Base-by-base conservation (phyloP, 1,140 invertebrate genomes). In the Chlorops oryzae region DNA sequence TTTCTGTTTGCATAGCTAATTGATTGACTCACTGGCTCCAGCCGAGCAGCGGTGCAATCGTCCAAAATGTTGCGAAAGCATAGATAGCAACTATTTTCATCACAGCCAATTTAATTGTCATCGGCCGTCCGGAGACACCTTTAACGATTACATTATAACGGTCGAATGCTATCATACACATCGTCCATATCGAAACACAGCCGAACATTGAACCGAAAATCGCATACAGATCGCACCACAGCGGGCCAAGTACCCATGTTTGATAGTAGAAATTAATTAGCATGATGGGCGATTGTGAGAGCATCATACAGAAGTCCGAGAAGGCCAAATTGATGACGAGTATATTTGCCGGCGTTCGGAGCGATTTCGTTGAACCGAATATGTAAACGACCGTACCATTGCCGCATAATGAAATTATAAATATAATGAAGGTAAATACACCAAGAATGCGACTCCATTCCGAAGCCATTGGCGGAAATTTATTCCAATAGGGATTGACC, bases 341-440 rank as follows among this genome's bases (percentile, higher is more conserved):
- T 47, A 92, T 70, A 72, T 93, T 93, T 48, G 88, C 88, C 12
- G 90, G 89, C 15, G 87, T 89, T 57, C 87, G 80, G 2, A 92
- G 78, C 37, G 75, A 74, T 49, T 56, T 56, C 12, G 54, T 53
- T 7, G 44, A 42, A 18, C 54, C 51, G 28, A 58, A 94, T 52
- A 93, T 88, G 72, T 88, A 92, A 49, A 92, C 77, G 24, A 93
- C 90, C 75, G 92, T 82, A 22, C 85, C 82, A 62, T 95, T 95
- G 49, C 90, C 91, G 43, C 32, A 44, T 2, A 24, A 13, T 3
- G 54, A 52, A 15, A 56, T 38, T 24, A 56, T n/a, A 9, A 47
- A 25, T 4, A 52, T 49, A 1, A 42, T 28, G 6, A 43, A 20
- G 25, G 44, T 52, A 24, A 52, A 49, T 23, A 56, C 3, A 23